phyloP scores from a whole-genome alignment of 2,888 invertebrate genomes.

The Disparrhopalites patrizii region DNA sequence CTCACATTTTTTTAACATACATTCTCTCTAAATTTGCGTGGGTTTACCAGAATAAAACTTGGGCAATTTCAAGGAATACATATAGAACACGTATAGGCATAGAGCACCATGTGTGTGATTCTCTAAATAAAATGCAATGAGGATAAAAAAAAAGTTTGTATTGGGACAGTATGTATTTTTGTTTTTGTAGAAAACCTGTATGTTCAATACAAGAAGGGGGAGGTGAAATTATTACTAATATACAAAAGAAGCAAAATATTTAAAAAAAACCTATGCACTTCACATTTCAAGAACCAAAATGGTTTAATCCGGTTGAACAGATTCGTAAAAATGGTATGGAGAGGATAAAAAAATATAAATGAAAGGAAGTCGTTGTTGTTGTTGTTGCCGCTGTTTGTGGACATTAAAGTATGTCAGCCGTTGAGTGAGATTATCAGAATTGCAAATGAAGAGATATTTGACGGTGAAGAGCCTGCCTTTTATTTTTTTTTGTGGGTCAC shows the following conservation, averaged over 20 bases:
- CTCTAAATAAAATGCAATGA: too few species aligned
- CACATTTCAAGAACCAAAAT: background rate
- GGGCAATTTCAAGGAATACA: too few species aligned
- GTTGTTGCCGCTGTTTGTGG: too few species aligned
- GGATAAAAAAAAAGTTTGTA: too few species aligned
- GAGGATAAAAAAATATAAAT: background rate
- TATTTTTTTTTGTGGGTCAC: constrained; percentile 14
- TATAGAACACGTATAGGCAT: too few species aligned
- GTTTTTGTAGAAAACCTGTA: background rate
- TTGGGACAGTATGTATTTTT: background rate
- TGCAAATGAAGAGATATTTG: constrained; percentile 29
- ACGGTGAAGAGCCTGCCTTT: background rate
- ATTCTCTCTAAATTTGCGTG: too few species aligned
- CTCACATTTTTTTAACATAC: too few species aligned
- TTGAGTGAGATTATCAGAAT: constrained; percentile 24
- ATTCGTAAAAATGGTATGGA: too few species aligned
- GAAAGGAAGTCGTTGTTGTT: constrained; percentile 8
- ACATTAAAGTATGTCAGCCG: constrained; percentile 26
- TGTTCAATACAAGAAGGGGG: background rate
- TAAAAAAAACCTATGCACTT: too few species aligned
- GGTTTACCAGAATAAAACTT: too few species aligned
- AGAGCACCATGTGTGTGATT: too few species aligned
- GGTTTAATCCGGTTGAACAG: background rate
- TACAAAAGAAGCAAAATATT: background rate
- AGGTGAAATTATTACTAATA: background rate